Evolutionary conservation across 2,888 invertebrate genomes (phyloP), one percentile per base, ranked within the genome.

Genomic region (Cephus runcator): DNA sequence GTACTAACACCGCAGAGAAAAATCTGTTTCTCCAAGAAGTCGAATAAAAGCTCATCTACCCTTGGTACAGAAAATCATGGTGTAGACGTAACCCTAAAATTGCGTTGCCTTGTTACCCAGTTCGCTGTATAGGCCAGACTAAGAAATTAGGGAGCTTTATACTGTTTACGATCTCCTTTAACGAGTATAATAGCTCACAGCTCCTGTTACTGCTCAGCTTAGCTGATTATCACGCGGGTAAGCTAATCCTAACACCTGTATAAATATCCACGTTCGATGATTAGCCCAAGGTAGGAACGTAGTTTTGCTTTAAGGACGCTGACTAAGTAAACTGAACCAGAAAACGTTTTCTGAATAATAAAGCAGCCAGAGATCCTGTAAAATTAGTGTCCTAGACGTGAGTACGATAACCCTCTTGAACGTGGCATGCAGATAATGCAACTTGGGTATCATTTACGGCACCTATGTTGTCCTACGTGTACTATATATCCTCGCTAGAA

Each of bases 71-170:
- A 40, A 56, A 56, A 23, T 56, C 40, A 56, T 56, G 40, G 9
- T 9, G 40, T 56, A 56, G 23, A 56, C 9, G 15, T 23, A 56
- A 56, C 23, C 23, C 40, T 56, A 6, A 56, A 56, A 23, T 56
- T 23, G 9, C 9, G 9, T 23, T 9, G 23, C 9, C 23, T 15
- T 56, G 40, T 56, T 56, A 56, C 40, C 23, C 23, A 23, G 40
- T 56, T 56, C 80, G 80, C 80, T 83, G 77, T 80, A 80, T 80
- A 79, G 79, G 78, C 79, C 80, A 78, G 79, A 81, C 82, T 79
- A 81, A 81, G 82, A 82, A 83, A 82, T 85, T 83, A 82, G 82
- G 78, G 80, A 79, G 81, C 79, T 80, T 80, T 81, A 36, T 73
- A 81, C 80, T 80, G 82, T 79, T 82, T 79, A 82, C 81, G 68